These are phyloP conservation scores for Phylloscopus trochilus DNA, from an alignment of 2,113 vertebrate genomes.

Conservation along the genomic window DNA sequence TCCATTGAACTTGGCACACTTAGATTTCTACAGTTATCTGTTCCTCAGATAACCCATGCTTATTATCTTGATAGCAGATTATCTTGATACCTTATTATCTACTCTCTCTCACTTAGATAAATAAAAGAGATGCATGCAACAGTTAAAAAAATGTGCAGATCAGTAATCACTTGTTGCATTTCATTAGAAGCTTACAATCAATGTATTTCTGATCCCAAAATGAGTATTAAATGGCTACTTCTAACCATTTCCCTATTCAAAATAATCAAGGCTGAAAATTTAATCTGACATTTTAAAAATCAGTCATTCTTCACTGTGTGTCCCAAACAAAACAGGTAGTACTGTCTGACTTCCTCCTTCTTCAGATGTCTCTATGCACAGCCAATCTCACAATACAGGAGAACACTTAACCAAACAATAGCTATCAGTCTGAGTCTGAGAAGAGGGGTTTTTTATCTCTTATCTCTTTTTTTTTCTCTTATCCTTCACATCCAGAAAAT, in stretches of 20 bases:
- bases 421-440: neutral
- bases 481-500: neutral
- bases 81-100: neutral
- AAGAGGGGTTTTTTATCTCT: accelerated
- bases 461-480: neutral
- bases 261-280: neutral
- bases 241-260: neutral
- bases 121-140: neutral
- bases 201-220: neutral
- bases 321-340: neutral
- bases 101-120: neutral
- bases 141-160: neutral
- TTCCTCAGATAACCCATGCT: neutral
- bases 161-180: neutral
- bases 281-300: neutral
- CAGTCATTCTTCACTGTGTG: neutral
- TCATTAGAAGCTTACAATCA: neutral
- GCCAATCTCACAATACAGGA: neutral
- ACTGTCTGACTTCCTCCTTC: neutral
- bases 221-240: neutral
- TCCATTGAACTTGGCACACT: neutral
- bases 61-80: neutral
- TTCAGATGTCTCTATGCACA: neutral
- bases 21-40: neutral
- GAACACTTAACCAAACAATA: neutral